A percentile compares a stretch with the other conserved stretches of the same genome.
Conservation (phyloP, 2,113 vertebrate genomes). For the Macheiramphus alcinus region DNA sequence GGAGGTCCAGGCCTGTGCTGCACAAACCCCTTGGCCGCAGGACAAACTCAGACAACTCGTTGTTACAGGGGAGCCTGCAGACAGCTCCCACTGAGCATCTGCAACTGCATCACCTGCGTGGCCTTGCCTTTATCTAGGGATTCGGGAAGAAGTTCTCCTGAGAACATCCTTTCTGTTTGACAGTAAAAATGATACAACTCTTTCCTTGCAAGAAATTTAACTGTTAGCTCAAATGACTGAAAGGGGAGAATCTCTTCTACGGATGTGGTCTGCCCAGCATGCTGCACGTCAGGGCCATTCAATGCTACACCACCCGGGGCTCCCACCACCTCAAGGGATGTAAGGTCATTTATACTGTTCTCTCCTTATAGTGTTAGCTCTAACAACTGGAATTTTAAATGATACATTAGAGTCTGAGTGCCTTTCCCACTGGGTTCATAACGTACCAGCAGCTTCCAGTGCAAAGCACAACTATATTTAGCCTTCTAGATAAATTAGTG, state of each 20-base stretch:
- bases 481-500: background rate
- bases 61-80: background rate
- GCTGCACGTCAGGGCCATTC: fast-evolving
- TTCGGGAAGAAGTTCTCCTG: background rate
- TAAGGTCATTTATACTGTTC: background rate
- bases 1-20: background rate
- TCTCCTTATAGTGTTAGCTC: background rate
- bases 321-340: background rate
- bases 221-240: background rate
- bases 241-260: background rate
- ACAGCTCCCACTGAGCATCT: background rate
- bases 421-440: background rate
- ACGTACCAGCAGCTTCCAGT: background rate
- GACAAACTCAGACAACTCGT: background rate
- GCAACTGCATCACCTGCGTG: fast-evolving
- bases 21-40: background rate
- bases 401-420: background rate
- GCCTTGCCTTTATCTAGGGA: background rate
- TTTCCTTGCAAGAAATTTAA: background rate
- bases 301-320: background rate
- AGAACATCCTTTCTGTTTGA: background rate
- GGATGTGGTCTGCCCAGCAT: background rate
- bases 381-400: background rate
- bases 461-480: background rate
- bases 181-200: background rate